Evolutionary conservation across 2,113 vertebrate species (phyloP), one percentile per base, ranked within the genome.

Genomic region (Callipepla californica): DNA sequence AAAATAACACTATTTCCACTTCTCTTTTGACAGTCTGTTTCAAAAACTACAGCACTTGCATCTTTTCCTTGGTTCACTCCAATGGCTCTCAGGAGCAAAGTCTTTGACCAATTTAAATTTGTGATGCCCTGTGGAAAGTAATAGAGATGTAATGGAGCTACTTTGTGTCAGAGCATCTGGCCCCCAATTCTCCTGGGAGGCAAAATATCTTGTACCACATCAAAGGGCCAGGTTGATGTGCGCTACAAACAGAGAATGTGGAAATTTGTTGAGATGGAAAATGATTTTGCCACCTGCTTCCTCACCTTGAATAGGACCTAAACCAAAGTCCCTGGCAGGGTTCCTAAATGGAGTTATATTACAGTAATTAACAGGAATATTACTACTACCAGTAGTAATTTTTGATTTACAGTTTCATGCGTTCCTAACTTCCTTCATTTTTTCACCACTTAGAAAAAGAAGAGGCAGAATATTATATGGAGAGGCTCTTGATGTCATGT

Each of bases 91-190:
- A 79, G 44, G 50, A 80, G 47, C 65, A 62, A 59, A 73, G 15
- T 73, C 77, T 81, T 89, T 55, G 91, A 59, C 63, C 45, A 44
- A 75, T 83, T 90, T 91, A 82, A 72, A 95, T 93, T 70, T 82
- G 83, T 63, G 59, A 69, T 87, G 47, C 63, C 53, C 36, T 36
- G 74, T 87, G 55, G 80, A 86, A 94, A 47, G 69, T 51, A 40
- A 84, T 38, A 74, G 92, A 88, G 84, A 78, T 85, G 92, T 86
- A 91, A 94, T 91, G 65, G 87, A 94, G 57, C 23, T 65, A 87
- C 76, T 90, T 94, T 74, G 20, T 74, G 61, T 72, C 74, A 40
- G 79, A 94, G 73, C 96, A 96, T 95, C 94, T 95, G 96, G 94
- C 90, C 95, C 88, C 82, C 68, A 14, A 94, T 61, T 86, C 95